These are phyloP conservation scores for Drosophila meridionalis DNA, from an alignment of 2,888 invertebrate genomes.

Conservation along the genomic window DNA sequence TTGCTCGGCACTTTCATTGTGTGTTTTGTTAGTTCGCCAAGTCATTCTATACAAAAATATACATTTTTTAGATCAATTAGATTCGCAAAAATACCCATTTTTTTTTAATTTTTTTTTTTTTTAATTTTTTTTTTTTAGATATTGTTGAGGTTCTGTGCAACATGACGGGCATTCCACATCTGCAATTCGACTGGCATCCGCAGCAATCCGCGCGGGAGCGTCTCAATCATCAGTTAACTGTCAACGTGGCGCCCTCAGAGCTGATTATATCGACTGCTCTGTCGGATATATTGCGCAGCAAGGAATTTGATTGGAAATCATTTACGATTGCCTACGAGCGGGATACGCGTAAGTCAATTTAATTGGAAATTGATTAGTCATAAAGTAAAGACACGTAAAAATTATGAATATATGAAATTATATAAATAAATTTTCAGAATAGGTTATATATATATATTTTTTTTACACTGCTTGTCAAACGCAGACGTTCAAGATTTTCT, in stretches of 20 bases:
- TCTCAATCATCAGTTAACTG: conserved; percentile 86
- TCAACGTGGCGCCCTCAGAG: conserved; percentile 91
- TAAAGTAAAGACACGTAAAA: background rate
- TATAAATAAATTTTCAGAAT: too few species aligned
- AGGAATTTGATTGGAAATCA: conserved; percentile 89
- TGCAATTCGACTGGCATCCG: conserved; percentile 88
- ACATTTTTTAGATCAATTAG: conserved; percentile 15
- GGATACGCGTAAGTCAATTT: conserved; percentile 87
- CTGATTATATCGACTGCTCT: conserved; percentile 89
- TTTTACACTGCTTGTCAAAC: too few species aligned
- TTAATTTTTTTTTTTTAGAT: conserved; percentile 69
- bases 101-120: too few species aligned
- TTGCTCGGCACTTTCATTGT: conserved; percentile 71
- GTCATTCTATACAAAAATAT: conserved; percentile 74
- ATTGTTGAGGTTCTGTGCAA: conserved; percentile 87
- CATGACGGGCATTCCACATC: conserved; percentile 88
- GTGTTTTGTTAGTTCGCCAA: conserved; percentile 60
- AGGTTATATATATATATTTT: too few species aligned
- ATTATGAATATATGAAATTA: background rate
- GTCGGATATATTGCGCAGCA: conserved; percentile 89
- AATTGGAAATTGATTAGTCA: background rate
- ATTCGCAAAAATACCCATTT: background rate
- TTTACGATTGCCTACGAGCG: conserved; percentile 94
- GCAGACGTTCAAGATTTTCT: too few species aligned
- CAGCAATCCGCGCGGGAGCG: conserved; percentile 83